Percentiles rank a stretch among this genome's conserved stretches.
Evolutionary conservation across 2,113 vertebrate species (phyloP).

Genomic region (Bubalus kerabau): DNA sequence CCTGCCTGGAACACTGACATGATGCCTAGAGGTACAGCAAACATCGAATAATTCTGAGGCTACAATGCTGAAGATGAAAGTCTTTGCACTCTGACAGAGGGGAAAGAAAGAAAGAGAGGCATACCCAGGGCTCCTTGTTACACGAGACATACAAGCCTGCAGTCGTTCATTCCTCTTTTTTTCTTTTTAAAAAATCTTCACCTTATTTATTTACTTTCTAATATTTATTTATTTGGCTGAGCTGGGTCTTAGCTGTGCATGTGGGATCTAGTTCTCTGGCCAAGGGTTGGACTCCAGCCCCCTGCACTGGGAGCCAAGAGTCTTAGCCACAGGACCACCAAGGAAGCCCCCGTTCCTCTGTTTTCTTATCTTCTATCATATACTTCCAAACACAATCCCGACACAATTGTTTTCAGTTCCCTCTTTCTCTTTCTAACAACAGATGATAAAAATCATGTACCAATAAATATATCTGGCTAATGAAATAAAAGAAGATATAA

Average conservation of each 20-base stretch:
- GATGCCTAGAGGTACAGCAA: not conserved
- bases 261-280: not conserved
- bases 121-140: not conserved
- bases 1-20: not conserved
- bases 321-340: not conserved
- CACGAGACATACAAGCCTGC: not conserved
- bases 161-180: not conserved
- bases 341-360: not conserved
- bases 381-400: not conserved
- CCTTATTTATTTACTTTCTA: not conserved
- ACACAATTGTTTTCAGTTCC: not conserved
- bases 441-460: not conserved
- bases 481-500: not conserved
- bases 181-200: not conserved
- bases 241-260: not conserved
- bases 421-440: not conserved
- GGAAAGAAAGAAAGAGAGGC: not conserved
- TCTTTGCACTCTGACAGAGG: not conserved
- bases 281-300: not conserved
- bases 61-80: not conserved
- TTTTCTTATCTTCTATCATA: not conserved
- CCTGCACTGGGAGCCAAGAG: not conserved
- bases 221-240: not conserved
- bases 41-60: not conserved
- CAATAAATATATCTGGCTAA: not conserved